Percentiles rank a stretch among this genome's conserved stretches.
These are phyloP conservation scores for Rallus crepitans DNA, from an alignment of 2,797 vertebrate genomes.

Conservation along the genomic window DNA sequence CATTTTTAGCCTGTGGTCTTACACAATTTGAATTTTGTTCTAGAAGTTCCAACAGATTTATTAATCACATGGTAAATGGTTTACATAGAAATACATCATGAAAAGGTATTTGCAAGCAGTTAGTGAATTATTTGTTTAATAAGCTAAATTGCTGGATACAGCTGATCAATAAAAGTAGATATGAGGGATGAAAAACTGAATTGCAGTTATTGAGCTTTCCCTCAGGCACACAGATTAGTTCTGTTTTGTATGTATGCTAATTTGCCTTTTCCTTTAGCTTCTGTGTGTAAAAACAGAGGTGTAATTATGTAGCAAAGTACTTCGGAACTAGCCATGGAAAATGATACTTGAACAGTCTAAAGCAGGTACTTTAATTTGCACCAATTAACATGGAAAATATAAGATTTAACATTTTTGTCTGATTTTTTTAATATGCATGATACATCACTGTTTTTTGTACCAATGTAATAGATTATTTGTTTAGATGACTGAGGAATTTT, in stretches of 20 bases:
- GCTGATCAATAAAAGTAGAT: not conserved
- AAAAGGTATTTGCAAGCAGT: not conserved
- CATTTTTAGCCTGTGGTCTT: no score
- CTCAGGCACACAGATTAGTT: not conserved
- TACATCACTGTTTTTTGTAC: not conserved
- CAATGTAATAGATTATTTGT: slow-evolving; percentile 26
- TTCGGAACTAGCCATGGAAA: not conserved
- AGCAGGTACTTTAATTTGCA: not conserved
- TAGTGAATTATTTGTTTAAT: not conserved
- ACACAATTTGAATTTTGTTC: no score
- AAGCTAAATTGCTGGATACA: not conserved
- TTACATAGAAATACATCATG: not conserved
- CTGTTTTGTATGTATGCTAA: not conserved
- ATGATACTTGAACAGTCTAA: not conserved
- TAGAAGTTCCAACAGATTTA: not conserved
- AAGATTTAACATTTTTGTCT: not conserved
- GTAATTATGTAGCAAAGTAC: not conserved
- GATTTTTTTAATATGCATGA: not conserved
- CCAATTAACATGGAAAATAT: not conserved
- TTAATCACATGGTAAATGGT: not conserved
- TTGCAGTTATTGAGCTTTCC: not conserved
- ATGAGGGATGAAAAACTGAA: not conserved
- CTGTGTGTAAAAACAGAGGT: not conserved
- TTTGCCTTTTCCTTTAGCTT: not conserved
- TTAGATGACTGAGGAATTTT: slow-evolving; percentile 75